Evolutionary conservation across 2,113 vertebrate species (phyloP), one percentile per base, ranked within the genome.

Genomic region (Emydocephalus ijimae): DNA sequence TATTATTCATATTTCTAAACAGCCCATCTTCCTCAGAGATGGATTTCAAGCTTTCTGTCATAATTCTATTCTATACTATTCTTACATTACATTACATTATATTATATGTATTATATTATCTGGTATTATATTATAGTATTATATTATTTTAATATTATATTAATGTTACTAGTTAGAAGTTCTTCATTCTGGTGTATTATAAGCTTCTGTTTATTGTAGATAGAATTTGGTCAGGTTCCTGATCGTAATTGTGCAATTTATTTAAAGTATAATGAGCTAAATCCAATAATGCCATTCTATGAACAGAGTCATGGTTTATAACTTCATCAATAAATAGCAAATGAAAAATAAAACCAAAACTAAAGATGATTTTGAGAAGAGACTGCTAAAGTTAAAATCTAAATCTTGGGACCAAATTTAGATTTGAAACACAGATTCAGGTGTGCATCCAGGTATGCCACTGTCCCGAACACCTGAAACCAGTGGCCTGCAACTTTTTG

Each of bases 181-280:
- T 92, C 87, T 55, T 90, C 92, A 29, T 24, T 12, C 3, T 26
- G 24, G n/a, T 93, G 74, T 89, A 0, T 90, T 93, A 85, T 34
- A 45, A 34, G 59, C 24, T 34, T 52, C 21, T 92, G 64, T 81
- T 92, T 48, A 56, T 59, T 92, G 50, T 23, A 85, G 43, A 21
- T 23, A 20, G 20, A 43, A 20, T 43, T 89, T n/a, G 6, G 9
- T 24, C 43, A 88, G 6, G 21, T 14, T 34, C 24, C 92, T n/a
- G 29, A 55, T 7, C 91, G 89, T 56, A 2, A 0, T 1, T 0
- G 0, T 85, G 88, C 20, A 39, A 3, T 21, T 8, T 56, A 55
- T 23, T 56, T 39, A 89, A n/a, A 59, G 5, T 15, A 52, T 90
- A 61, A 26, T 45, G 0, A 0, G 69, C 15, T 74, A 15, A 39